Base-by-base conservation (phyloP, 2,113 vertebrate genomes). In the Semnornis frantzii region DNA sequence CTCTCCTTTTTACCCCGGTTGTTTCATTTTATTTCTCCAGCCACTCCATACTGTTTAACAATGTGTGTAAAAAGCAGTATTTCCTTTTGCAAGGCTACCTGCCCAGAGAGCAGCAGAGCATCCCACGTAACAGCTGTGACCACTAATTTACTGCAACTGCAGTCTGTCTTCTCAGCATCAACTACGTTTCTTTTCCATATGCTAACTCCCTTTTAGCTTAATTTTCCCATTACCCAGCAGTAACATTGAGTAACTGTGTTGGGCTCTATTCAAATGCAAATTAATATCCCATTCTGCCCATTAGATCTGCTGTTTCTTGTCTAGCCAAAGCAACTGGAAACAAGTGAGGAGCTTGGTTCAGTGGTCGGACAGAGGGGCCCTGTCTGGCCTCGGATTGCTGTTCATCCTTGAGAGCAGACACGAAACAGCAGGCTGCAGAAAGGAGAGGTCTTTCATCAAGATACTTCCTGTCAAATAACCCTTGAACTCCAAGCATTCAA, bases 181-280 rank as follows among this genome's bases (percentile, higher is more conserved):
- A 82, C 90, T 82, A 86, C 75, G 37, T 80, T 94, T 90, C 91
- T 94, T 95, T 95, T 85, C 96, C 94, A 90, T 91, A 94, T 95
- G 96, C 46, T 93, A 77, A 79, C 60, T 84, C 75, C 50, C 60
- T 85, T 93, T 90, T 62, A 95, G 82, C 87, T 88, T 95, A 95
- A 93, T 96, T 96, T 94, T 74, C 93, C 78, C 66, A 69, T 96
- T 96, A 83, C 60, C 89, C 91, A 87, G 87, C 76, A 92, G 91
- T 90, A 94, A 87, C 81, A 90, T 83, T 92, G 95, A 95, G 89
- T 88, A 94, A 96, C 87, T 90, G 89, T 85, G 75, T 39, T 93
- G 80, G 86, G 69, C 64, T 80, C 30, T 71, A 94, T 97, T 95
- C 95, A 96, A 93, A 96, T 97, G 92, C 94, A 97, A 95, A 96